A percentile compares a stretch with the other conserved stretches of the same genome.
These are phyloP conservation scores for Erpetoichthys calabaricus DNA, from an alignment of 2,797 vertebrate species.

Conservation along the genomic window DNA sequence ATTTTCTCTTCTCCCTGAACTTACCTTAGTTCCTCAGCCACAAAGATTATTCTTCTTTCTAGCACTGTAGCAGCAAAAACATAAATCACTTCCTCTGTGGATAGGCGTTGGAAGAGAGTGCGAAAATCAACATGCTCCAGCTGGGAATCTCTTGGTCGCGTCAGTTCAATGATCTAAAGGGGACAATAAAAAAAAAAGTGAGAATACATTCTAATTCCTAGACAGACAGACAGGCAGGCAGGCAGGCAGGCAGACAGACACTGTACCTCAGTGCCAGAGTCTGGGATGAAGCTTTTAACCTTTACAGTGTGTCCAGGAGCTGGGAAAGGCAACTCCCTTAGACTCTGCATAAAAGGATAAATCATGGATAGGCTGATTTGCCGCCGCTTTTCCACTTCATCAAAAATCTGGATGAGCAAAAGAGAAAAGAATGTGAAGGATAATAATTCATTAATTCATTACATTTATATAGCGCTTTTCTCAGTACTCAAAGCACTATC, in stretches of 20 bases:
- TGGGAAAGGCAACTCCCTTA: slow-evolving; percentile 77
- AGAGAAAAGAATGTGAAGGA: not conserved
- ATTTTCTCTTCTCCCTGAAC: slow-evolving; percentile 1
- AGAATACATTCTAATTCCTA: too few species aligned
- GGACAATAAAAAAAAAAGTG: slow-evolving; percentile 3
- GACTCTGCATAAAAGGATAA: slow-evolving; percentile 94
- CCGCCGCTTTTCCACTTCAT: slow-evolving; percentile 87
- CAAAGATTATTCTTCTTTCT: slow-evolving; percentile 76
- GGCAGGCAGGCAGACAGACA: too few species aligned
- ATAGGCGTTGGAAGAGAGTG: slow-evolving; percentile 60
- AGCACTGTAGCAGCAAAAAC: slow-evolving; percentile 70
- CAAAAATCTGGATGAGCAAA: slow-evolving; percentile 61
- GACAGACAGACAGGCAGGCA: too few species aligned
- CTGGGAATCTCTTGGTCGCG: slow-evolving; percentile 75
- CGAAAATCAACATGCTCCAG: slow-evolving; percentile 82
- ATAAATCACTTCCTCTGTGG: slow-evolving; percentile 56
- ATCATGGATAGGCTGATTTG: slow-evolving; percentile 86
- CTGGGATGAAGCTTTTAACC: slow-evolving; percentile 92
- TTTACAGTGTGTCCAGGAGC: slow-evolving; percentile 82
- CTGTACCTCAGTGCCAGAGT: slow-evolving; percentile 76
- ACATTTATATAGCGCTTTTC: too few species aligned
- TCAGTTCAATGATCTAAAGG: slow-evolving; percentile 72
- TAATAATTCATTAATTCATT: too few species aligned
- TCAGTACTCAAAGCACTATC: too few species aligned
- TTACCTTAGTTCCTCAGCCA: slow-evolving; percentile 81